phyloP scores from a whole-genome alignment of 2,888 invertebrate species.

The Campopleginae sp. region DNA sequence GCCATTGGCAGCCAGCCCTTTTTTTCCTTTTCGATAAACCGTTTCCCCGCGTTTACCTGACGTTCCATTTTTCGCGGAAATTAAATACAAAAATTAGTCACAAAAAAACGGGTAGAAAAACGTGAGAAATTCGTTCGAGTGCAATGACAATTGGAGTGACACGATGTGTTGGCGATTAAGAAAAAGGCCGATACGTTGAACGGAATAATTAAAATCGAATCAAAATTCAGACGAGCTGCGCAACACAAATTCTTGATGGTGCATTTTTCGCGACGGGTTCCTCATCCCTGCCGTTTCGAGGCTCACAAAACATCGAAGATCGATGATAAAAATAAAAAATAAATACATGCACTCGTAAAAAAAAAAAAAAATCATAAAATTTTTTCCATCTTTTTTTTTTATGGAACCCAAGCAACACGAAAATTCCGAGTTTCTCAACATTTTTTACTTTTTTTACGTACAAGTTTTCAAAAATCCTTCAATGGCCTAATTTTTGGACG shows the following conservation, averaged over 20 bases:
- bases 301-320: constrained; percentile 23
- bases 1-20: constrained; percentile 60
- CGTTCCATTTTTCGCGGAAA: constrained; percentile 9
- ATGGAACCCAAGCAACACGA: not conserved
- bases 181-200: constrained; percentile 42
- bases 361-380: not conserved
- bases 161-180: constrained; percentile 52
- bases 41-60: constrained; percentile 18
- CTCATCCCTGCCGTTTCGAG: constrained; percentile 24
- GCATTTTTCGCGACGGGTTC: constrained; percentile 35
- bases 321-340: constrained; percentile 25
- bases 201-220: constrained; percentile 6
- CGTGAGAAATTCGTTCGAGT: constrained; percentile 49
- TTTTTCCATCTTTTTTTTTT: constrained; percentile 12
- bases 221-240: constrained; percentile 13
- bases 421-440: not conserved
- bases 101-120: constrained; percentile 3
- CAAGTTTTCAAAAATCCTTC: not conserved
- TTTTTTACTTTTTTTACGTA: constrained; percentile 9
- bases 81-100: not conserved
- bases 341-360: not conserved
- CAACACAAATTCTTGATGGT: constrained; percentile 41
- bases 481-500: not conserved
- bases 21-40: constrained; percentile 27
- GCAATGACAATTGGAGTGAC: constrained; percentile 38